phyloP scores from a whole-genome alignment of 2,797 vertebrate genomes.

The Trachops cirrhosus region DNA sequence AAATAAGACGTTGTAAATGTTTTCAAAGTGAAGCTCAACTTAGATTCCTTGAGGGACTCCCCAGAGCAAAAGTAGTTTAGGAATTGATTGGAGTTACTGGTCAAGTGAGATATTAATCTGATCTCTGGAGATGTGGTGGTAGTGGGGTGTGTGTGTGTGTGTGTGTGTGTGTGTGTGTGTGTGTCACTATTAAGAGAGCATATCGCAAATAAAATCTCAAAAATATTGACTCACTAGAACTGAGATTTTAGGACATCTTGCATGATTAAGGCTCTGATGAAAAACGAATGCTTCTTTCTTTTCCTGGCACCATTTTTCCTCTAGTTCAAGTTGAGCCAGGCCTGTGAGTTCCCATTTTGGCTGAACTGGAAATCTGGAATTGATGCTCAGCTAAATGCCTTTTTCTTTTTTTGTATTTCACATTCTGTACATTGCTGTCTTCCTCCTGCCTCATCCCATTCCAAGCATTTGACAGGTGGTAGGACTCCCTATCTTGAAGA shows the following conservation, averaged over 20 bases:
- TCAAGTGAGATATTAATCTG: not conserved
- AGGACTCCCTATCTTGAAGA: constrained; percentile 40
- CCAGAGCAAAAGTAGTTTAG: not conserved
- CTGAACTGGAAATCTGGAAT: constrained; percentile 47
- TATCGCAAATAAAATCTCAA: not conserved
- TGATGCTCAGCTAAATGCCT: not conserved
- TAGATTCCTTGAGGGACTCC: not conserved
- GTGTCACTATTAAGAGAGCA: not conserved
- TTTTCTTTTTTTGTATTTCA: not conserved
- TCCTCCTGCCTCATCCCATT: constrained; percentile 33
- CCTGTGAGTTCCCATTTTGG: constrained; percentile 22
- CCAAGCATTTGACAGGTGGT: constrained; percentile 63
- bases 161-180: too few relatives aligned
- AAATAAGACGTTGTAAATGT: not conserved
- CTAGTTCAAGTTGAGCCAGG: constrained; percentile 22
- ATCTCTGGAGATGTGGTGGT: not conserved
- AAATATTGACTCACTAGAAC: constrained; percentile 9
- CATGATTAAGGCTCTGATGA: constrained; percentile 23
- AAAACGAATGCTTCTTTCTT: not conserved
- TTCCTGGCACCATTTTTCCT: not conserved
- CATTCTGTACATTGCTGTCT: constrained; percentile 4
- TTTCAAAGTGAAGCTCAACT: constrained; percentile 22
- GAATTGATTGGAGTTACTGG: not conserved
- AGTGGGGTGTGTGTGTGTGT: too few relatives aligned
- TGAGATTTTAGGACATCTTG: constrained; percentile 1